A percentile compares a stretch with the other conserved stretches of the same genome.
Conservation (phyloP, 2,113 vertebrate species). For the Urocolius indicus region DNA sequence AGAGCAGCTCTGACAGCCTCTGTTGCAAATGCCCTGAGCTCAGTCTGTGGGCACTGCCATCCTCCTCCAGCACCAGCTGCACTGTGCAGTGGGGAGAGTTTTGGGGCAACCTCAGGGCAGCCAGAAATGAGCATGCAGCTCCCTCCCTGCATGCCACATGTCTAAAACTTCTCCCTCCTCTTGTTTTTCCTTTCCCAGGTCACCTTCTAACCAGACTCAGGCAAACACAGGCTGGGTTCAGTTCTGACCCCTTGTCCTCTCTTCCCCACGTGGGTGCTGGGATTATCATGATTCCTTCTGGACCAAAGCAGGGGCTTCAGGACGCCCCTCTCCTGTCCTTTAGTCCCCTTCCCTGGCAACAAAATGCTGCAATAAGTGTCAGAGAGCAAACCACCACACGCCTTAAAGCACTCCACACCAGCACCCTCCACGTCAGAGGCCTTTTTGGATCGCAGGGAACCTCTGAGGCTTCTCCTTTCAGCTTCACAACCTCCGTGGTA, state of each 20-base stretch:
- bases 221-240: conserved; percentile 77
- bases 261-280: neutral
- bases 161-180: neutral
- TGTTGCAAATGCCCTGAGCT: too few species aligned
- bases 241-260: conserved; percentile 48
- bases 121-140: too few species aligned
- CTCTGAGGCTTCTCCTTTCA: neutral
- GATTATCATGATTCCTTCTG: neutral
- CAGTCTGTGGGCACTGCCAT: rapidly evolving
- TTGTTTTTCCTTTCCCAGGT: conserved; percentile 22
- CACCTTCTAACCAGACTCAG: conserved; percentile 49
- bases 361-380: neutral
- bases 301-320: conserved; percentile 11
- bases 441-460: neutral
- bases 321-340: neutral
- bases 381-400: neutral
- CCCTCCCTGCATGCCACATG: rapidly evolving
- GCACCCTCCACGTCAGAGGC: neutral
- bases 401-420: neutral
- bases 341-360: rapidly evolving
- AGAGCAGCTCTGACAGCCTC: rapidly evolving
- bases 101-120: neutral
- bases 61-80: neutral
- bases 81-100: neutral
- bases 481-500: rapidly evolving